Evolutionary conservation across 2,797 vertebrate genomes (phyloP), one percentile per base, ranked within the genome.

Genomic region (Lacerta agilis): DNA sequence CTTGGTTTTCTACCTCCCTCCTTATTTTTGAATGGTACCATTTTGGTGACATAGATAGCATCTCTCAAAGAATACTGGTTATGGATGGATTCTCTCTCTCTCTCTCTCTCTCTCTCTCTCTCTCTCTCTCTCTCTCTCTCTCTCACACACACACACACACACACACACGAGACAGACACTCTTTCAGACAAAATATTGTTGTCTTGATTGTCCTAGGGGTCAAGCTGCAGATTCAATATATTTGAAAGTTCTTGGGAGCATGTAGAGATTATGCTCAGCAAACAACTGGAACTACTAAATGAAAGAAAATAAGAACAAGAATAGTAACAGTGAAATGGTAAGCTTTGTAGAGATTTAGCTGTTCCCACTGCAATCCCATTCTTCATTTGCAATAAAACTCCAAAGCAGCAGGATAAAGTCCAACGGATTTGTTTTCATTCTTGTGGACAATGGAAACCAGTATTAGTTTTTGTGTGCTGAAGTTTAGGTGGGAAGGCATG

Each of bases 341-440:
- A 72, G 83, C 29, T 84, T 72, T 88, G 64, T 2, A 38, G 38
- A 80, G 69, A 66, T 88, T 85, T 75, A 80, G 41, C 82, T 45
- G 76, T 45, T 67, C 82, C 76, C 3, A 8, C 17, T 75, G n/a
- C n/a, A 85, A 81, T 85, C 64, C 38, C 75, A 67, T 33, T 58
- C n/a, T 72, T 58, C 77, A 80, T 72, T 41, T 86, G 29, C 27
- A 58, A 67, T 80, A 75, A 85, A 80, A 84, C 20, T 49, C 8
- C 25, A 71, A 88, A 43, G 33, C n/a, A 75, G 83, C 55, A 45
- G 3, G 80, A n/a, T 66, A 67, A 85, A 88, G 25, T 75, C 38
- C 38, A 17, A 80, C 7, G 83, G 69, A 88, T 88, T 85, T 88
- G 66, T 79, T 85, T 85, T 73, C 58, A 85, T 85, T 88, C 38